Evolutionary conservation across 1,140 invertebrate genomes (phyloP), one percentile per base, ranked within the genome.

Genomic region (Lepidotrigona ventralis): DNA sequence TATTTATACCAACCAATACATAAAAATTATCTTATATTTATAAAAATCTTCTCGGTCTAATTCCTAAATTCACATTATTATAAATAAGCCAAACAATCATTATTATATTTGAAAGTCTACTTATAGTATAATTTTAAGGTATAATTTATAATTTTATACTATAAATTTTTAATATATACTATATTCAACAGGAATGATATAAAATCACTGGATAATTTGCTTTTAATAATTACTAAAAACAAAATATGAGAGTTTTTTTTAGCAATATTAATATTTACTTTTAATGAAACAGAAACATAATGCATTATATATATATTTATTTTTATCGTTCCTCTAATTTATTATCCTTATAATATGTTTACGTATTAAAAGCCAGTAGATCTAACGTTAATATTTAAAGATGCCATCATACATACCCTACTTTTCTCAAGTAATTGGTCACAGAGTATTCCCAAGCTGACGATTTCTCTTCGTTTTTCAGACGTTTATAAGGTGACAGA

Each of bases 391-490:
- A 53, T 21, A 19, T n/a, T 54, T 53, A 5, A 66, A 71, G 60
- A 26, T 33, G 11, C 12, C 8, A 17, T 4, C 9, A 1, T 17
- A n/a, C 15, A 8, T 2, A 23, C 17, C 12, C n/a, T n/a, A 29
- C 53, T n/a, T 46, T 23, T 21, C 53, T 12, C 33, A 19, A 56
- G 53, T 79, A 73, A 83, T 79, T 58, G 69, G 56, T 56, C 8
- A 3, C 33, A 33, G 15, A 14, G 17, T 69, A 78, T 80, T 83
- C 64, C 80, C 69, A 66, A 12, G 53, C 29, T 46, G n/a, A 73
- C 54, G 71, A 88, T 88, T 77, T 80, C 83, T 73, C 69, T 77
- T 26, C 46, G 83, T 88, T 90, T 90, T 85, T 66, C 70, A 83
- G 84, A 80, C 64, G 56, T 86, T 85, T 84, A 80, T 64, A 54